A percentile compares a stretch with the other conserved stretches of the same genome.
phyloP scores from a whole-genome alignment of 1,140 invertebrate species.

The Notospermus geniculatus region DNA sequence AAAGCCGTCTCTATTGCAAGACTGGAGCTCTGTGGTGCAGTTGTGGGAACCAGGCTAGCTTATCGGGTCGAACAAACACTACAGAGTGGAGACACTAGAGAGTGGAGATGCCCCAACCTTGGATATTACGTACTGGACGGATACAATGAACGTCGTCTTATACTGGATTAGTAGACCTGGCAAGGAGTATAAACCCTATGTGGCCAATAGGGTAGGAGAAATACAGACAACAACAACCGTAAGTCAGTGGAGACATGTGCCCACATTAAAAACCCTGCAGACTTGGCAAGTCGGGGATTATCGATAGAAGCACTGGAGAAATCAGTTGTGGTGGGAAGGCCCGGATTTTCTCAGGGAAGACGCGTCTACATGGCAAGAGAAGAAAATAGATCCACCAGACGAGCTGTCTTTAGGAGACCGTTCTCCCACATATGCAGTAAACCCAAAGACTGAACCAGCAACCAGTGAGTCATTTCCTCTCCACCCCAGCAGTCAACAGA shows the following conservation, averaged over 20 bases:
- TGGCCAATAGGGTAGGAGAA: not conserved
- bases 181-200: not conserved
- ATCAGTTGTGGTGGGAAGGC: constrained; percentile 1
- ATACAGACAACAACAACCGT: not conserved
- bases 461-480: too few species aligned
- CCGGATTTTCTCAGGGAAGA: not conserved
- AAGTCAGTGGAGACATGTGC: not conserved
- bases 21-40: constrained; percentile 7
- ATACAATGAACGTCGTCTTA: not conserved
- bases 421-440: too few species aligned
- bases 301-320: not conserved
- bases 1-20: not conserved
- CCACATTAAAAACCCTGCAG: not conserved
- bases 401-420: not conserved
- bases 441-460: too few species aligned
- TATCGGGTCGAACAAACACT: not conserved
- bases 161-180: not conserved
- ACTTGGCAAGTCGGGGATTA: not conserved
- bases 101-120: not conserved
- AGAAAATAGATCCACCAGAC: not conserved
- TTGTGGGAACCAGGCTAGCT: not conserved
- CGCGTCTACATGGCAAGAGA: not conserved
- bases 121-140: not conserved
- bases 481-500: too few species aligned
- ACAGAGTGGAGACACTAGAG: too few species aligned